Percentiles rank a stretch among this genome's conserved stretches.
Conservation (phyloP, 35 echinoderm and acorn worm genomes). For the Ophiothrix spiculata region DNA sequence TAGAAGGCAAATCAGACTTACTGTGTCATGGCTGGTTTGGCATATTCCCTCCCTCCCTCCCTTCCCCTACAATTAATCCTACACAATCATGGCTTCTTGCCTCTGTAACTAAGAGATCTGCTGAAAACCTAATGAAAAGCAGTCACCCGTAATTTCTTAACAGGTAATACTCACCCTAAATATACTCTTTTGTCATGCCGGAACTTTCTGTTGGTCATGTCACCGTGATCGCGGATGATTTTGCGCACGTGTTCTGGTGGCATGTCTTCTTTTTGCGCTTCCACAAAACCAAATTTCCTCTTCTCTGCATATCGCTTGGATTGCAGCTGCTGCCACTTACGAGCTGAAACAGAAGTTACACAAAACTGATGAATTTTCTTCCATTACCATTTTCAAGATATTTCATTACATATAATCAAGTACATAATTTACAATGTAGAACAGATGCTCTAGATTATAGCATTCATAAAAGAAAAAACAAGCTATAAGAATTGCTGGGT, state of each 20-base stretch:
- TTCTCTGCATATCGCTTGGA: conserved; percentile 99
- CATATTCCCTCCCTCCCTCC: too few relatives aligned
- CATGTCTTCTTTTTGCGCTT: conserved; percentile 98
- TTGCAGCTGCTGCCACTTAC: conserved; percentile 98
- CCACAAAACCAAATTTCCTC: conserved; percentile 96
- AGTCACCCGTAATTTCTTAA: too few relatives aligned
- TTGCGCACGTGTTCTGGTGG: conserved; percentile 98
- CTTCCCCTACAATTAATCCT: too few relatives aligned
- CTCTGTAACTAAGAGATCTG: too few relatives aligned
- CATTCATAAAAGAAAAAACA: background rate
- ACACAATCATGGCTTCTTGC: too few relatives aligned
- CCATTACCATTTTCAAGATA: background rate
- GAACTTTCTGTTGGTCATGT: conserved; percentile 99
- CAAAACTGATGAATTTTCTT: background rate
- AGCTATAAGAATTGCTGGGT: background rate
- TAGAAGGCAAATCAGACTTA: too few relatives aligned
- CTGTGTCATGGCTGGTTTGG: too few relatives aligned
- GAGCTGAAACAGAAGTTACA: conserved; percentile 46
- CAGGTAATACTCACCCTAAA: conserved; percentile 92
- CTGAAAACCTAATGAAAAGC: too few relatives aligned
- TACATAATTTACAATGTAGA: background rate
- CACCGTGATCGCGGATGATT: conserved; percentile 97
- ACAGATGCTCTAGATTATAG: background rate
- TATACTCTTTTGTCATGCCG: conserved; percentile 97
- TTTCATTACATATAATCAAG: background rate